Evolutionary conservation across 2,888 invertebrate species (phyloP), one percentile per base, ranked within the genome.

Genomic region (Tachina lurida): DNA sequence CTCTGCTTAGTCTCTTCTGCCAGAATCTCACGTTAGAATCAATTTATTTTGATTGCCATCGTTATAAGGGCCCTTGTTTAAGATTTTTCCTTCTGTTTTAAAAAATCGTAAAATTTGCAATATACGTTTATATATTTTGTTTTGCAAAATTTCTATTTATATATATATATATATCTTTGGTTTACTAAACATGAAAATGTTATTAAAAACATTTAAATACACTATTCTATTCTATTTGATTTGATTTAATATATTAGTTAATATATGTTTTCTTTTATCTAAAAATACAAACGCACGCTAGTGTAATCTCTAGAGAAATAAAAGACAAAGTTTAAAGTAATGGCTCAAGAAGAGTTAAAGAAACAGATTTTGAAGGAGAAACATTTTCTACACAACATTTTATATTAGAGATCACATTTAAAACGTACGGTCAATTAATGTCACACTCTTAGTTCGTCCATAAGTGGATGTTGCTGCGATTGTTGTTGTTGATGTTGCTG

Each of bases 391-490:
- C 17, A 43, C 7, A 41, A 83, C 31, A 31, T 71, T 73, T 70
- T 19, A 9, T 77, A 73, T 89, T 92, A 92, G 88, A 92, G 92
- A 92, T 92, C 92, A 91, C 92, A 92, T 89, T 92, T 92, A 89
- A 92, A 92, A 91, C 92, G 92, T 90, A 92, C 92, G 89, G 92
- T 92, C 89, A 92, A 92, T 92, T 93, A 93, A 91, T 95, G 96
- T 97, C 97, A 97, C 96, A 97, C 97, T 84, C 97, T 93, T 93
- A 97, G 91, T 93, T 97, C 97, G 93, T 97, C 97, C 96, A 97
- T 96, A 88, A 91, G 85, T 19, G 91, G 88, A 95, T 93, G 90
- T 92, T 93, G 92, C 92, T 94, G 92, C 91, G 93, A 87, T 78
- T 90, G 89, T 10, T 89, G 88, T 60, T 90, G 89, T 17, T 90